Percentiles rank a stretch among this genome's conserved stretches.
These are phyloP conservation scores for Clistopyga incitator DNA, from an alignment of 2,888 invertebrate genomes.

Conservation along the genomic window DNA sequence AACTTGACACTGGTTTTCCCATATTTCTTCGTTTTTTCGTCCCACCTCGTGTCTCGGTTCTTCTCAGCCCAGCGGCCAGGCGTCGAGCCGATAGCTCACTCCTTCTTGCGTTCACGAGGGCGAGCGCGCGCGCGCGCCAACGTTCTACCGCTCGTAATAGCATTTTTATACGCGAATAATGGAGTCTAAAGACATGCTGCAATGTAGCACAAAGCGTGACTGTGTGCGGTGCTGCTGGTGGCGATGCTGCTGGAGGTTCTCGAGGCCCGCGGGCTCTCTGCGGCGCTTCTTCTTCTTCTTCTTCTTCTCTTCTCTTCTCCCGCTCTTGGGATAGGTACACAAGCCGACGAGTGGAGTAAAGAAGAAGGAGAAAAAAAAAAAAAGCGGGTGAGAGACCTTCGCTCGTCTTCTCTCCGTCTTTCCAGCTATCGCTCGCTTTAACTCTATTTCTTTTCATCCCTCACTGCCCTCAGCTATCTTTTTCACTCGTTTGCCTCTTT, in stretches of 20 bases:
- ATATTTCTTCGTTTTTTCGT: constrained; percentile 22
- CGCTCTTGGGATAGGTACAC: constrained; percentile 54
- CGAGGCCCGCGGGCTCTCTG: constrained; percentile 59
- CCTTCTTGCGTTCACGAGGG: constrained; percentile 39
- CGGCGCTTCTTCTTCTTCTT: constrained; percentile 44
- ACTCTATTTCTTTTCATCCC: constrained; percentile 60
- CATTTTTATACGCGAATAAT: constrained; percentile 80
- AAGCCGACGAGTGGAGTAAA: constrained; percentile 50
- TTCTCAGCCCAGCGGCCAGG: background rate
- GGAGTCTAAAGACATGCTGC: constrained; percentile 78
- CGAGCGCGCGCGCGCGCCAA: constrained; percentile 35
- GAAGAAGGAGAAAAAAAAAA: constrained; percentile 51
- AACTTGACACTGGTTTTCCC: constrained; percentile 64
- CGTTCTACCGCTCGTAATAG: constrained; percentile 72
- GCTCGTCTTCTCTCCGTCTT: constrained; percentile 40
- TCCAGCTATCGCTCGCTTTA: constrained; percentile 62
- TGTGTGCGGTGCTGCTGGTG: constrained; percentile 68
- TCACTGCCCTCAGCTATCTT: constrained; percentile 34
- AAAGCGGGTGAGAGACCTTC: constrained; percentile 64
- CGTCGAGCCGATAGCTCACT: constrained; percentile 25
- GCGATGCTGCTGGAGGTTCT: constrained; percentile 67
- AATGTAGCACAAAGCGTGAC: constrained; percentile 78
- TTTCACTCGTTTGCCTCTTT: constrained; percentile 41
- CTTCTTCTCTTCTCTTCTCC: too few species aligned
- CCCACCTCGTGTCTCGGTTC: constrained; percentile 20